Conservation (phyloP, 2,113 vertebrate species). For the Scatophagus argus region DNA sequence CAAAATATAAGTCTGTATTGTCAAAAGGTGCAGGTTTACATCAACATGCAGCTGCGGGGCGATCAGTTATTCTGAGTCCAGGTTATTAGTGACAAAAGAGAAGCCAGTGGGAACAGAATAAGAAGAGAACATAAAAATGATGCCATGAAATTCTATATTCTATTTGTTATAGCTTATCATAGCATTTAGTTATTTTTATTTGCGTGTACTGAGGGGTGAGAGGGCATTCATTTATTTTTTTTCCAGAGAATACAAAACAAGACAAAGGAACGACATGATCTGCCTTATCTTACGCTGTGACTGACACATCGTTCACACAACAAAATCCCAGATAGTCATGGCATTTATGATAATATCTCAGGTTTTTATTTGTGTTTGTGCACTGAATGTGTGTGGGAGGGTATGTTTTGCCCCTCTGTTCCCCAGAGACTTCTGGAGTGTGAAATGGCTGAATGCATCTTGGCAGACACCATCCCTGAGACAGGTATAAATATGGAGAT, state of each 20-base stretch:
- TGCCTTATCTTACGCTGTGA: constrained; percentile 29
- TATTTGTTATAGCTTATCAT: not conserved
- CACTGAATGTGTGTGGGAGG: constrained; percentile 14
- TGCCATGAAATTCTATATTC: too few relatives aligned
- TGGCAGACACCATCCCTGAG: constrained; percentile 17
- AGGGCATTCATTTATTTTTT: not conserved
- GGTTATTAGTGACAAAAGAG: not conserved
- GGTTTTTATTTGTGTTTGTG: constrained; percentile 31
- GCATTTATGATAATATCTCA: constrained; percentile 33
- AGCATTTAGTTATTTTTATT: not conserved
- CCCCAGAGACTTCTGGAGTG: constrained; percentile 43
- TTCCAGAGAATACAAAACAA: constrained; percentile 1
- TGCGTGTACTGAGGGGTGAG: not conserved
- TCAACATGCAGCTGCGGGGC: not conserved
- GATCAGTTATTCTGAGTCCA: not conserved
- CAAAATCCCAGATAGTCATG: constrained; percentile 9
- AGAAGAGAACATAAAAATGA: not conserved
- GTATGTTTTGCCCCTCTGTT: not conserved
- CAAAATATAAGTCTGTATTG: not conserved
- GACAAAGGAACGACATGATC: constrained; percentile 9
- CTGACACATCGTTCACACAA: constrained; percentile 24
- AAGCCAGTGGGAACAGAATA: not conserved
- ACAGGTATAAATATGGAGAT: constrained; percentile 33
- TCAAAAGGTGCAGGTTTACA: not conserved
- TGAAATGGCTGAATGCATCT: constrained; percentile 51